Base-by-base conservation (phyloP, 2,888 invertebrate genomes). In the Chrysodeixis includens region DNA sequence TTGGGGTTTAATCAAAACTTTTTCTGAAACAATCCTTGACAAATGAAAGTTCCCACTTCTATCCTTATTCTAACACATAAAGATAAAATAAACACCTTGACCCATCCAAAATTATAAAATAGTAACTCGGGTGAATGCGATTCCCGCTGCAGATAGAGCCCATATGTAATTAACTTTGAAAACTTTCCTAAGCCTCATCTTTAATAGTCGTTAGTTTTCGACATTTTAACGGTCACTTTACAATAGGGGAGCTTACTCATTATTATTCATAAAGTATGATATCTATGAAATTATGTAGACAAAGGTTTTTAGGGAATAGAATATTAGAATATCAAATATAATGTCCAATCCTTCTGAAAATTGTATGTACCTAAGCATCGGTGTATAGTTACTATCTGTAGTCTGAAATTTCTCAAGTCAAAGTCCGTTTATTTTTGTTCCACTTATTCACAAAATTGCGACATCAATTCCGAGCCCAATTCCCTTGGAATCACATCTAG, bases 121-220 rank as follows among this genome's bases (percentile, higher is more conserved):
- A 90, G 89, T 86, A 86, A 92, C 87, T 88, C 88, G 89, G 91
- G 92, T 91, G 82, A 81, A 76, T 72, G 82, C 88, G 93, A 92
- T 92, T 87, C 82, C 72, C 71, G 67, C 72, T 74, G 71, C 74
- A 86, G 92, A 93, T 93, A 92, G 82, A 81, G 83, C 89, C 89
- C 89, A 82, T 85, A 87, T 91, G 85, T 90, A 90, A 93, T 92
- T 92, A 91, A 88, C 83, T 88, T 80, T 68, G 72, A 72, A 40
- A 83, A 83, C 73, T 84, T 85, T 88, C 75, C 63, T 73, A 58
- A 65, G 46, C 20, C 40, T 66, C 57, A 87, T 86, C 69, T 81
- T 74, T 66, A 68, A 71, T 78, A 74, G 70, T 78, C 68, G 40
- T 32, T 77, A 85, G 83, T 88, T 91, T 88, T 88, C 82, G 84